phyloP scores from a whole-genome alignment of 2,888 invertebrate species.

The Ennomos quercinarius region DNA sequence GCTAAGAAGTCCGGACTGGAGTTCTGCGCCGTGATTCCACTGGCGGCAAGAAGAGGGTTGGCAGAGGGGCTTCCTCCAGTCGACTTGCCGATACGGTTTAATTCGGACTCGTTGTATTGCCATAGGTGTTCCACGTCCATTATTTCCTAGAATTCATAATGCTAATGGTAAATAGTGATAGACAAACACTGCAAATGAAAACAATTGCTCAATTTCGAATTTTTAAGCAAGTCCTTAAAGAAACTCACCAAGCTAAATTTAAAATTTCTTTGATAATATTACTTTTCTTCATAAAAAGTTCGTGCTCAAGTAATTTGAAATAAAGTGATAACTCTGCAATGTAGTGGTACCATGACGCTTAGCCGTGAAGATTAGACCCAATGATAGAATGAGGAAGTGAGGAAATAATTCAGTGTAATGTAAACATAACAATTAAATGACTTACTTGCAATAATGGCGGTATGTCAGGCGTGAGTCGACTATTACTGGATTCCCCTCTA shows the following conservation, averaged over 20 bases:
- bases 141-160: constrained; percentile 88
- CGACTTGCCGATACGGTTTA: constrained; percentile 86
- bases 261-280: too few relatives aligned
- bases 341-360: too few relatives aligned
- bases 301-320: too few relatives aligned
- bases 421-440: neutral
- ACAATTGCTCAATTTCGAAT: too few relatives aligned
- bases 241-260: too few relatives aligned
- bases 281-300: too few relatives aligned
- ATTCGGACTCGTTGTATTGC: constrained; percentile 95
- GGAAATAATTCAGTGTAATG: too few relatives aligned
- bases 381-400: too few relatives aligned
- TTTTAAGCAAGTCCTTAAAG: too few relatives aligned
- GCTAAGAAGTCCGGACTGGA: constrained; percentile 94
- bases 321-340: too few relatives aligned
- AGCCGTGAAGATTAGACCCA: neutral
- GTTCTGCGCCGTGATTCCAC: constrained; percentile 84
- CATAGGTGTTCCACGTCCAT: constrained; percentile 98
- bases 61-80: constrained; percentile 69
- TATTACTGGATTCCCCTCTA: constrained; percentile 77
- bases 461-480: constrained; percentile 81
- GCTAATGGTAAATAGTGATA: too few relatives aligned
- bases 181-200: too few relatives aligned
- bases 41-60: constrained; percentile 77
- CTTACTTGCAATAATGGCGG: constrained; percentile 89